Conservation (phyloP, 2,888 invertebrate species). For the Mythimna vitellina region DNA sequence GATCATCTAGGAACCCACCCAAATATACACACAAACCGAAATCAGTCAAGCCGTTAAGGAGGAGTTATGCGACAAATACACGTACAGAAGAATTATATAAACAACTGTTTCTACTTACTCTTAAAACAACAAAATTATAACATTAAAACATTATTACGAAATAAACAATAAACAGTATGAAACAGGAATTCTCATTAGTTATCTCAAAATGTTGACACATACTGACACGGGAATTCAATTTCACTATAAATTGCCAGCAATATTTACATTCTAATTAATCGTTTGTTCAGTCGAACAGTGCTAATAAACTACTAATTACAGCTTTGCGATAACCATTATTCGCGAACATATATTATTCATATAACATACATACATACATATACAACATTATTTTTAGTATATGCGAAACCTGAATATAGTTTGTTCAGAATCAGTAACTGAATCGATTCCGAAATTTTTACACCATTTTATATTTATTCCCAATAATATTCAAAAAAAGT, state of each 20-base stretch:
- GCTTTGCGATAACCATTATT: neutral
- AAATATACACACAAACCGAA: too few species aligned
- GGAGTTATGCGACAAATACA: too few species aligned
- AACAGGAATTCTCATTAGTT: neutral
- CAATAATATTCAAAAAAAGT: too few species aligned
- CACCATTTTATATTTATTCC: too few species aligned
- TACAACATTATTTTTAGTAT: too few species aligned
- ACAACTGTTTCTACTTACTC: neutral
- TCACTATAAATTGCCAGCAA: conserved; percentile 14
- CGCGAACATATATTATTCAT: neutral
- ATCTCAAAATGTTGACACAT: conserved; percentile 36
- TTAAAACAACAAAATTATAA: neutral
- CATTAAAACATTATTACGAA: neutral
- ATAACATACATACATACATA: neutral
- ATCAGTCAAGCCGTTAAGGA: too few species aligned
- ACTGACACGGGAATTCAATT: conserved; percentile 25
- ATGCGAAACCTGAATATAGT: too few species aligned
- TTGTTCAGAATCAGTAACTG: too few species aligned
- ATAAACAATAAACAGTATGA: neutral
- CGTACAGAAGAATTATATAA: too few species aligned
- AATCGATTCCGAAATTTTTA: too few species aligned
- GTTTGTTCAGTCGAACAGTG: conserved; percentile 29
- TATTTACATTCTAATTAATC: conserved; percentile 51
- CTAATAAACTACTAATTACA: conserved; percentile 22
- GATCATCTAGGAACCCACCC: too few species aligned